These are phyloP conservation scores for Natator depressus DNA, from an alignment of 2,113 vertebrate genomes.

Conservation along the genomic window DNA sequence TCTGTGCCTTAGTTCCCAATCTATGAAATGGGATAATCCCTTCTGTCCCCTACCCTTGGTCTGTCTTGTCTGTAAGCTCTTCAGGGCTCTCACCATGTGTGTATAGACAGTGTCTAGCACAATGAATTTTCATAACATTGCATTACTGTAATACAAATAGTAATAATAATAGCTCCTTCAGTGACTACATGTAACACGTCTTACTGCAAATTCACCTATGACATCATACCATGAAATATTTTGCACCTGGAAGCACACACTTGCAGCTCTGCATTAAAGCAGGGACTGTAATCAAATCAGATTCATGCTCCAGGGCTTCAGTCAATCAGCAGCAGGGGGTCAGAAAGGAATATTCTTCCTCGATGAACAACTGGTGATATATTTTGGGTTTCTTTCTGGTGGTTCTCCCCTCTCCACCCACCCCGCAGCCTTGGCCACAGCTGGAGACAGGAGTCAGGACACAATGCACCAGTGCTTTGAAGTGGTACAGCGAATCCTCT, in stretches of 20 bases:
- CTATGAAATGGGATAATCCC: neutral
- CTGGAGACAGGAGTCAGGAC: neutral
- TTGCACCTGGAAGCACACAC: slow-evolving; percentile 62
- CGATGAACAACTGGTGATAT: neutral
- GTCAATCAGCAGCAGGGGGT: neutral
- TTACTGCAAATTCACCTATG: slow-evolving; percentile 52
- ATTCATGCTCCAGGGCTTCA: neutral
- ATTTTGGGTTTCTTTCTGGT: neutral
- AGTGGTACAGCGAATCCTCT: neutral
- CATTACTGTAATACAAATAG: slow-evolving; percentile 8
- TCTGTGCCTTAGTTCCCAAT: neutral
- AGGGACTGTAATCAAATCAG: neutral
- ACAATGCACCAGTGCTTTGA: neutral
- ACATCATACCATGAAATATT: slow-evolving; percentile 50
- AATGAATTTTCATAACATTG: neutral
- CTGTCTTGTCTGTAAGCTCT: neutral
- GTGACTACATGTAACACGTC: slow-evolving; percentile 35
- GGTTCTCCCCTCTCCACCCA: neutral
- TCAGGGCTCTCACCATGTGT: neutral
- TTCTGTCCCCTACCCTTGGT: neutral
- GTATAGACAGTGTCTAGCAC: neutral
- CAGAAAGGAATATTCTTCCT: neutral
- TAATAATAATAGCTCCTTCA: slow-evolving; percentile 5
- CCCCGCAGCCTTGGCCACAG: neutral
- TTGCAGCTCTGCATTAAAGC: slow-evolving; percentile 14